Base-by-base conservation (phyloP, 2,113 vertebrate species). In the Periophthalmodon schlosseri region DNA sequence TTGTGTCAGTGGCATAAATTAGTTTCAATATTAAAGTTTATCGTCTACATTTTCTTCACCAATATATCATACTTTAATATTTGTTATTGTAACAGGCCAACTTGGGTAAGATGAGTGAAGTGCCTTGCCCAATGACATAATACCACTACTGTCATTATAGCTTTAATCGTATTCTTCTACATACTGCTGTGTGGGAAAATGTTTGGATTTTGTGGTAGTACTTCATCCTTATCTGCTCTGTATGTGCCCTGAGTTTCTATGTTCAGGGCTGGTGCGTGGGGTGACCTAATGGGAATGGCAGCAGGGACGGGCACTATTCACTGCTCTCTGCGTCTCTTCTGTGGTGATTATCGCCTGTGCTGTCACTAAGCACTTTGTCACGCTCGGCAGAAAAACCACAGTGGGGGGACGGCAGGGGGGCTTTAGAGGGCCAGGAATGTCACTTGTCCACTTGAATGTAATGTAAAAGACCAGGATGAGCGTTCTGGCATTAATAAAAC, bases 271-370 rank as follows among this genome's bases (percentile, higher is more conserved):
- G 81, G 79, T 77, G 84, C 83, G 81, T 85, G 82, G 74, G 86
- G 86, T 91, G 87, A 91, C 87, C 85, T 91, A 89, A 92, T 90
- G 88, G 82, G 68, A 89, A 90, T 86, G 86, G 85, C 89, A 90
- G 86, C 85, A 80, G 85, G 73, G 80, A 83, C 82, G 5, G 69
- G 66, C 77, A 70, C 84, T 66, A 76, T 86, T 88, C 86, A 67
- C 86, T 68, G 49, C 72, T 84, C 65, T 73, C 68, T 83, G 73
- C 69, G 73, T 70, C 69, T 82, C 23, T 9, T 83, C 81, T 80
- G 75, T 78, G 68, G 81, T 72, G 80, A 81, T 83, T 80, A 72
- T 84, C 79, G 90, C 74, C 79, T 88, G 75, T 81, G 70, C 82
- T 91, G 89, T 91, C 88, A 87, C 84, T 81, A 76, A 88, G 83